Base-by-base conservation (phyloP, 2,888 invertebrate genomes). In the Plagodis pulveraria region DNA sequence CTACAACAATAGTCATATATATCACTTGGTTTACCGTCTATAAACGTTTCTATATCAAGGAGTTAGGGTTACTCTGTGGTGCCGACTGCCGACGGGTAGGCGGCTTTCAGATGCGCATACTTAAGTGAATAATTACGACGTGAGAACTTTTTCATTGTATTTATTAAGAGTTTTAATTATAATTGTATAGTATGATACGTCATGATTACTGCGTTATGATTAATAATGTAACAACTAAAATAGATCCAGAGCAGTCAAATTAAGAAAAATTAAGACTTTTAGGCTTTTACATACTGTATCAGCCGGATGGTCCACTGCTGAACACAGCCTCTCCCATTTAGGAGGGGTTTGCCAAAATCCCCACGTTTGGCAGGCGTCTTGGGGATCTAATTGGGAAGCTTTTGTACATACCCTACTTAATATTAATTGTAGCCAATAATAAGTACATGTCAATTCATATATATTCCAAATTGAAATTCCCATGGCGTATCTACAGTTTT, bases 1-100 rank as follows among this genome's bases (percentile, higher is more conserved):
- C 67, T 56, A 65, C 54, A 40, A 76, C 76, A 77, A 76, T 73
- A 66, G 67, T 54, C 49, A 60, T 69, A 71, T 75, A 77, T 75
- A 77, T 77, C 73, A 73, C 70, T 72, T 67, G 63, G 50, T 67
- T 65, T 70, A 71, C 73, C 65, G 68, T 52, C 65, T 63, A 62
- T 63, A 69, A 69, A 67, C 58, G 51, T 40, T 51, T 61, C 55
- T 56, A 67, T 65, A 51, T 58, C 34, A 49, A 54, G 46, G 58
- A 63, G 63, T 58, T 49, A 34, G 50, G 52, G 34, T 57, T 69
- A 62, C 47, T 58, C 68, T 71, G 63, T 67, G 74, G 65, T 57
- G 35, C 60, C 55, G 55, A 44, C 56, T 57, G 35, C 60, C 55
- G 55, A 44, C 56, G 56, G 41, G 50, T 54, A 43, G 48, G 57